Evolutionary conservation across 64 coral and sea anemone species (phyloP).

Genomic region (Cladopsammia gracilis): DNA sequence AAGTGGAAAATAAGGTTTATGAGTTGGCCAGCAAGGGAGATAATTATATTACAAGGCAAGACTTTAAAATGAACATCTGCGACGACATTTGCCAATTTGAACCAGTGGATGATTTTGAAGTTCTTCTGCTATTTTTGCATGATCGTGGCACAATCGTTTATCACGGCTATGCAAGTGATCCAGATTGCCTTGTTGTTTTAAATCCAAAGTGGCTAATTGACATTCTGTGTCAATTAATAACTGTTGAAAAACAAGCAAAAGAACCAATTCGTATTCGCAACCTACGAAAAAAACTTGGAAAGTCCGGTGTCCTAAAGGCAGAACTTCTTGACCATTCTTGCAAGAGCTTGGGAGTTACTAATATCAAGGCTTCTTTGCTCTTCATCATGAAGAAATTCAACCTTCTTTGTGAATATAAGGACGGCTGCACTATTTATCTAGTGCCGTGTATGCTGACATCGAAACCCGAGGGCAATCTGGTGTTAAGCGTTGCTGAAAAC

Average conservation of each 20-base stretch:
- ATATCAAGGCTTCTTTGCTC: neutral
- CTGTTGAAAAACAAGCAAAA: neutral
- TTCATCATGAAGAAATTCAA: conserved; percentile 1
- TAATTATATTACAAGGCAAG: neutral
- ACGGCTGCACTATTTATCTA: neutral
- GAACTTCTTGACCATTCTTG: neutral
- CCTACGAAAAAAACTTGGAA: neutral
- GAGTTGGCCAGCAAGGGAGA: neutral
- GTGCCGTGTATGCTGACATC: neutral
- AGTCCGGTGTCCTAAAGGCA: neutral
- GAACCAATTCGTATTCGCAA: neutral
- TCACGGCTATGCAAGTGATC: neutral
- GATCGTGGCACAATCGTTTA: neutral
- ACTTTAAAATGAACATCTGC: neutral
- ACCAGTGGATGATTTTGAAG: neutral
- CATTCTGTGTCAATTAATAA: neutral
- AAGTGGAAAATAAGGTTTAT: neutral
- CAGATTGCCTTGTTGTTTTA: neutral
- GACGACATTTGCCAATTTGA: neutral
- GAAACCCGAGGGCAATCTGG: neutral
- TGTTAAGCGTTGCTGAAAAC: neutral
- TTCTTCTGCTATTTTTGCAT: neutral
- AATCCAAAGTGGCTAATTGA: neutral
- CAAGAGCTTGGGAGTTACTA: neutral
- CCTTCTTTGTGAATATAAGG: conserved; percentile 14